phyloP scores from a whole-genome alignment of 2,113 vertebrate species.

The Gracilinanus agilis region DNA sequence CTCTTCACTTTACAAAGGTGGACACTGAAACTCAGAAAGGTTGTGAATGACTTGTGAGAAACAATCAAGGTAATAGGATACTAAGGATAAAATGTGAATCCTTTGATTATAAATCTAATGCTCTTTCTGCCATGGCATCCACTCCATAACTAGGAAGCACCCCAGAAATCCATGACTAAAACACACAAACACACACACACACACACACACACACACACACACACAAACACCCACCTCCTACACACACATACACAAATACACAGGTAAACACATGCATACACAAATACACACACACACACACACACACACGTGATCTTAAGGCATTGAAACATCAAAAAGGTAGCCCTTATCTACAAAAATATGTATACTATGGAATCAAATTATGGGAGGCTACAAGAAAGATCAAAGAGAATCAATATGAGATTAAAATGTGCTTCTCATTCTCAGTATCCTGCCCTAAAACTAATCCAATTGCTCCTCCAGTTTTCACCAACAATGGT shows the following conservation, averaged over 20 bases:
- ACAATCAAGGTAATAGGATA: background rate
- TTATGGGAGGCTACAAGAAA: background rate
- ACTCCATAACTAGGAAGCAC: background rate
- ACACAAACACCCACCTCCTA: background rate
- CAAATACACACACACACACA: too few relatives aligned
- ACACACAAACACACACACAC: background rate
- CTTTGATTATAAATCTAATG: background rate
- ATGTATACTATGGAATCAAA: background rate
- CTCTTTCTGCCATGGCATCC: background rate
- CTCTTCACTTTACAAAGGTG: background rate
- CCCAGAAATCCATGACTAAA: background rate
- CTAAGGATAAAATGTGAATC: background rate
- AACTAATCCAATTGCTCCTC: background rate
- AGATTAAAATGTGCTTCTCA: background rate
- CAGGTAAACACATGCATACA: background rate
- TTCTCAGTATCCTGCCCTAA: background rate
- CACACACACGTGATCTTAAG: background rate
- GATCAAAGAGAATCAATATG: background rate
- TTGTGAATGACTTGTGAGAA: background rate
- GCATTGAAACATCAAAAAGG: background rate
- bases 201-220: background rate
- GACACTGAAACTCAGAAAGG: background rate
- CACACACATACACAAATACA: background rate
- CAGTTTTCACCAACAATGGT: slow-evolving; percentile 5
- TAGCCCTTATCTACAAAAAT: background rate